These are phyloP conservation scores for Phymastichus coffea DNA, from an alignment of 1,140 invertebrate genomes.

Conservation along the genomic window DNA sequence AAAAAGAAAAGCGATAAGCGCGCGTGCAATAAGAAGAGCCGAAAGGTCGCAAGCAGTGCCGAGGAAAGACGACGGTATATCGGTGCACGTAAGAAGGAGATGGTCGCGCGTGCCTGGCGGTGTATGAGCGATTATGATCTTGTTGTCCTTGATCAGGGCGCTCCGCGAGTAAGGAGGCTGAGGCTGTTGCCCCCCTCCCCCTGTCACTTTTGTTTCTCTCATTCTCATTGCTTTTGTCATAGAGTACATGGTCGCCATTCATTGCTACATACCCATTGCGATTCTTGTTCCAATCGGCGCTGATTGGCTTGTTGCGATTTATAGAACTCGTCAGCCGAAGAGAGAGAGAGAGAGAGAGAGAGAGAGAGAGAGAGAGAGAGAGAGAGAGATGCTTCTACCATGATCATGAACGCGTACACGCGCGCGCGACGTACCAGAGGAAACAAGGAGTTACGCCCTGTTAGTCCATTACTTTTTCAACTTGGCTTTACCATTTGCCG, in stretches of 20 bases:
- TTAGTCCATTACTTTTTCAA: no score
- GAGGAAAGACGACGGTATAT: background rate
- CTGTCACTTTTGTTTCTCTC: background rate
- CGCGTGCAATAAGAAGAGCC: conserved; percentile 22
- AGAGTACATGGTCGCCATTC: conserved; percentile 4
- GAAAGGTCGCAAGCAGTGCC: background rate
- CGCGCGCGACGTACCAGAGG: no score
- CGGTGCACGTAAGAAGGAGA: background rate
- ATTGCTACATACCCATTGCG: background rate
- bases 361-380: background rate
- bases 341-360: background rate
- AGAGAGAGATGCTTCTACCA: background rate
- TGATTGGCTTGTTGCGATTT: background rate
- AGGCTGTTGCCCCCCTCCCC: conserved; percentile 18
- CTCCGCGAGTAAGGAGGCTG: background rate
- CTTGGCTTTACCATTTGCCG: no score
- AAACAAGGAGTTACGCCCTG: no score
- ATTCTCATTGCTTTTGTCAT: background rate
- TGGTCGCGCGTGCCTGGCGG: background rate
- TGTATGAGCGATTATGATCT: conserved; percentile 24
- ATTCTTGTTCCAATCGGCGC: background rate
- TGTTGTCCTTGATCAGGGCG: conserved; percentile 28
- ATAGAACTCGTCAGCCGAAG: no score
- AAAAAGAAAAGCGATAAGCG: conserved; percentile 19
- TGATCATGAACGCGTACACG: no score